Conservation (phyloP, 2,888 invertebrate species). For the Cylloceria caligata region DNA sequence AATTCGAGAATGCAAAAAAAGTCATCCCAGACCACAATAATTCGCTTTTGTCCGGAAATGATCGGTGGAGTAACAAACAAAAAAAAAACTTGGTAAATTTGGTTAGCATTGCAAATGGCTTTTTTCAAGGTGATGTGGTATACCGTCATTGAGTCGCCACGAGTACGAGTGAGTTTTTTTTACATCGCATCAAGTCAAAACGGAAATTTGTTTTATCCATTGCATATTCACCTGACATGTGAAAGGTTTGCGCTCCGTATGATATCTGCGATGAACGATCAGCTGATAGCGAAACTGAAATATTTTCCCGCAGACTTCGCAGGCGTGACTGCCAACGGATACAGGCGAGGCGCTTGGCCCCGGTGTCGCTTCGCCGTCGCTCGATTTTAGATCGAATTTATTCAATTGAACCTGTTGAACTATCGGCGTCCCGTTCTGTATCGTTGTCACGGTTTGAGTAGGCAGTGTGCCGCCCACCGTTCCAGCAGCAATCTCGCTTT, state of each 20-base stretch:
- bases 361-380: conserved; percentile 82
- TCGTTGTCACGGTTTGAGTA: conserved; percentile 83
- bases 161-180: too few species aligned
- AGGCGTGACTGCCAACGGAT: conserved; percentile 89
- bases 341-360: conserved; percentile 87
- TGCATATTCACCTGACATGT: conserved; percentile 86
- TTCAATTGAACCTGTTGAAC: conserved; percentile 83
- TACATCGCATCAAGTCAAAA: neutral
- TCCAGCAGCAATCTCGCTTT: conserved; percentile 86
- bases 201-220: neutral
- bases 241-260: conserved; percentile 94
- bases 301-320: conserved; percentile 94
- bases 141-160: too few species aligned
- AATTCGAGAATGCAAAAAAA: too few species aligned
- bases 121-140: too few species aligned
- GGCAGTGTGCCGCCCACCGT: conserved; percentile 83
- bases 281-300: conserved; percentile 95
- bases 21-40: too few species aligned
- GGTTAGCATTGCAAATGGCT: too few species aligned
- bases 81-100: too few species aligned
- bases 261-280: conserved; percentile 94
- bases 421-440: conserved; percentile 82
- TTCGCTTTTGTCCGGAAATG: too few species aligned
- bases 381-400: conserved; percentile 82
- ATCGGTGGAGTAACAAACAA: too few species aligned